These are phyloP conservation scores for Pseudocheirus occidentalis DNA, from an alignment of 2,797 vertebrate genomes.

Conservation along the genomic window DNA sequence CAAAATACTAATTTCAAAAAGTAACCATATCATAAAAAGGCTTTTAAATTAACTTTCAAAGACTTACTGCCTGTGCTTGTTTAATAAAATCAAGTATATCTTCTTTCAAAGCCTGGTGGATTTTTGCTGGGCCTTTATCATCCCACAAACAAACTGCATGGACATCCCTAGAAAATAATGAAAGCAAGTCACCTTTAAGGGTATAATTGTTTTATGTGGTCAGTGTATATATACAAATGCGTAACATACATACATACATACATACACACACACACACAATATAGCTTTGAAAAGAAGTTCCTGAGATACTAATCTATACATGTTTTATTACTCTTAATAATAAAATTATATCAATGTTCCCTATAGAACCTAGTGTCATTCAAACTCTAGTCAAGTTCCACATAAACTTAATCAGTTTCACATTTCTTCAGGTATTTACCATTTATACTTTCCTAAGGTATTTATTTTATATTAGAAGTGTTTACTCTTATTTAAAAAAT, in stretches of 20 bases:
- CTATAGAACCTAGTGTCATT: conserved; percentile 2
- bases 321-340: neutral
- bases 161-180: conserved; percentile 90
- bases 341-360: neutral
- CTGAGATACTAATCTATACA: neutral
- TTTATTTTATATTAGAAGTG: neutral
- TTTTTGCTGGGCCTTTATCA: conserved; percentile 99
- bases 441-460: neutral
- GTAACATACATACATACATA: neutral
- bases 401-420: neutral
- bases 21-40: neutral
- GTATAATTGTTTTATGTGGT: neutral
- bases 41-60: neutral
- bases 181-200: conserved; percentile 53
- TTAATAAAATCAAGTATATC: conserved; percentile 99
- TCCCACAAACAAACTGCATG: conserved; percentile 99
- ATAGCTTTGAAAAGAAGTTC: neutral
- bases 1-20: neutral
- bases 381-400: conserved; percentile 8
- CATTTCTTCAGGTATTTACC: neutral
- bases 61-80: conserved; percentile 97
- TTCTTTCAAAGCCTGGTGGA: conserved; percentile 99
- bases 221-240: no score
- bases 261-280: neutral
- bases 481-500: conserved; percentile 35